Base-by-base conservation (phyloP, 1,140 invertebrate genomes). In the Amyelois transitella region DNA sequence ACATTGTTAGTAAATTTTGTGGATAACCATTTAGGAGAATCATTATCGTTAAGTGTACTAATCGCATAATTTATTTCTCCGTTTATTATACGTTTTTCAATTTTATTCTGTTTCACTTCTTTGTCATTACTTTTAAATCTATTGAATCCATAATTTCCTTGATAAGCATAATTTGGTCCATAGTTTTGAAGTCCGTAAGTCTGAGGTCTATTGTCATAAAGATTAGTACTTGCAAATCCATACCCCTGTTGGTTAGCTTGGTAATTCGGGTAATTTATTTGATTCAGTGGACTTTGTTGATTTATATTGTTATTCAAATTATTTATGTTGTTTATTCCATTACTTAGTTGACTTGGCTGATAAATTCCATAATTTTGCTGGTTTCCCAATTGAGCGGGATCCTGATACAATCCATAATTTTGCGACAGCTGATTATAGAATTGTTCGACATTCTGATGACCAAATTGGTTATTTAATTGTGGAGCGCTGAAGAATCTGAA, bases 401-500 rank as follows among this genome's bases (percentile, higher is more conserved):
- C 45, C 53, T 69, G 64, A 32, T 62, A 52, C 0, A 57, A 54
- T 12, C 55, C 62, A 38, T 72, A 63, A 22, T 65, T 67, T 47
- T 72, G 45, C n/a, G 75, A 64, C 6, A 82, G 61, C 21, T 81
- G 74, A 53, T 80, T 70, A 19, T 81, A 83, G 21, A 86, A 77
- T 53, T 86, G 83, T 52, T 82, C 64, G 5, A 84, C 21, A 48
- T 74, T 71, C 43, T 80, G 74, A 2, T 12, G 45, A 4, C 45
- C 45, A 48, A 18, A 20, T 10, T 62, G 62, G 48, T 72, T 63
- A 0, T 62, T 63, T 20, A 47, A 55, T 44, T 72, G 66, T 44
- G 84, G 72, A 19, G 90, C 89, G 55, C 90, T 92, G 72, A 96
- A 95, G 68, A 94, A 94, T 53, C 93, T 90, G 75, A 95, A 96